These are phyloP conservation scores for Hydra vulgaris DNA, from an alignment of 30 jellyfish, hydroid and myxozoan genomes.

Conservation along the genomic window DNA sequence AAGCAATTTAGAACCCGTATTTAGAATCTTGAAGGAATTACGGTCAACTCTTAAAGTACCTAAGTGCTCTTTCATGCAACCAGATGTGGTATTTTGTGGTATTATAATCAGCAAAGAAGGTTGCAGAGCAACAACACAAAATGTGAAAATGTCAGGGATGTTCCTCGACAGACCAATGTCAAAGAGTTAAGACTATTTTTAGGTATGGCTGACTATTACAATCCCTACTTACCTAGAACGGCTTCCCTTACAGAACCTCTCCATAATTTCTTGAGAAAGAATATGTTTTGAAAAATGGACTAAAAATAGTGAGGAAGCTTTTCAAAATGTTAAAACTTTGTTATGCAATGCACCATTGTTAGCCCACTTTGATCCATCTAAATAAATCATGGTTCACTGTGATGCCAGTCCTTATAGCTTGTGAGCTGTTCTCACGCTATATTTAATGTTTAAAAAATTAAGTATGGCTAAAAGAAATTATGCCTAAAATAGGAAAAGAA, in stretches of 20 bases:
- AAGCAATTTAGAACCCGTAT: too few relatives aligned
- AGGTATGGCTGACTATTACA: constrained; percentile 34
- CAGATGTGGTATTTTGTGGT: constrained; percentile 35
- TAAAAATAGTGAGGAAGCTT: constrained; percentile 16
- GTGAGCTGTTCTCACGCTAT: constrained; percentile 63
- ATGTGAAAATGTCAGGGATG: constrained; percentile 15
- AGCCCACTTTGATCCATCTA: constrained; percentile 64
- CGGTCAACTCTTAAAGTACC: constrained; percentile 20
- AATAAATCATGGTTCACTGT: constrained; percentile 25
- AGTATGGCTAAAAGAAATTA: constrained; percentile 37
- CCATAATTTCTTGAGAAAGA: constrained; percentile 32
- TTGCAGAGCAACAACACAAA: constrained; percentile 23
- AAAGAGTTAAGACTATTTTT: constrained; percentile 43
- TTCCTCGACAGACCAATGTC: constrained; percentile 40
- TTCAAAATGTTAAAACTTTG: constrained; percentile 18
- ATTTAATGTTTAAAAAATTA: constrained; percentile 43
- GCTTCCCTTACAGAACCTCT: constrained; percentile 30
- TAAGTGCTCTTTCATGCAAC: constrained; percentile 45
- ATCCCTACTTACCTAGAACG: constrained; percentile 22
- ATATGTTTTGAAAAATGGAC: constrained; percentile 34
- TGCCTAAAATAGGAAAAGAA: constrained; percentile 33
- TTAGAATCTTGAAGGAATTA: neutral
- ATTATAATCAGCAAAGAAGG: constrained; percentile 23
- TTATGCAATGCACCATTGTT: too few relatives aligned
- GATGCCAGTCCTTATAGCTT: constrained; percentile 46